Conservation (phyloP, 2,888 invertebrate species). For the Dermolepida albohirtum region DNA sequence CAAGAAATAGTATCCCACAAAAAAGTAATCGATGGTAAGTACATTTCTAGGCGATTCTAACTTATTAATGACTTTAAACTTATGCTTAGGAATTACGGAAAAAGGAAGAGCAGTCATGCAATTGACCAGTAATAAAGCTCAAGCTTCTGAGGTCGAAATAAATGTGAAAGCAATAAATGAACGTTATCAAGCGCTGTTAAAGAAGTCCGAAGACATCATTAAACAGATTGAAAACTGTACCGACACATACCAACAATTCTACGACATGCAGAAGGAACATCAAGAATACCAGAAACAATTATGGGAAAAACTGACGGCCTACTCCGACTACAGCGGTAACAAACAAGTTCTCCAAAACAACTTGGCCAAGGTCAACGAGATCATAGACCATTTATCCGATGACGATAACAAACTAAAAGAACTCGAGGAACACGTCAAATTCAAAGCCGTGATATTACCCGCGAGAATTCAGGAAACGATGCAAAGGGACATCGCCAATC, state of each 20-base stretch:
- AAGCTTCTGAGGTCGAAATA: conserved; percentile 73
- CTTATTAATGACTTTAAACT: neutral
- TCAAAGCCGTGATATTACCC: conserved; percentile 77
- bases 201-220: conserved; percentile 75
- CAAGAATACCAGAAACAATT: conserved; percentile 92
- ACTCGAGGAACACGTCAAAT: conserved; percentile 79
- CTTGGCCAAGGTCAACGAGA: conserved; percentile 82
- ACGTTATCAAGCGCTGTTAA: conserved; percentile 79
- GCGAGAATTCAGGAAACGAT: conserved; percentile 86
- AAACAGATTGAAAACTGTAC: conserved; percentile 80
- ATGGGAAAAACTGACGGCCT: conserved; percentile 86
- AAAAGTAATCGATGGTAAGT: conserved; percentile 81
- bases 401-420: conserved; percentile 83
- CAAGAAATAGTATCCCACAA: conserved; percentile 94
- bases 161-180: conserved; percentile 80
- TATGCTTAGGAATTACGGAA: conserved; percentile 75
- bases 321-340: conserved; percentile 89
- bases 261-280: conserved; percentile 85
- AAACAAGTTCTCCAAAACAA: conserved; percentile 86
- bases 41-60: conserved; percentile 1
- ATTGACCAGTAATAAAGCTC: conserved; percentile 70
- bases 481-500: conserved; percentile 82
- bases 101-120: conserved; percentile 82
- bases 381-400: conserved; percentile 82
- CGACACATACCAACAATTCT: conserved; percentile 88